Conservation (phyloP, 2,888 invertebrate genomes). For the Cheilosia vernalis region DNA sequence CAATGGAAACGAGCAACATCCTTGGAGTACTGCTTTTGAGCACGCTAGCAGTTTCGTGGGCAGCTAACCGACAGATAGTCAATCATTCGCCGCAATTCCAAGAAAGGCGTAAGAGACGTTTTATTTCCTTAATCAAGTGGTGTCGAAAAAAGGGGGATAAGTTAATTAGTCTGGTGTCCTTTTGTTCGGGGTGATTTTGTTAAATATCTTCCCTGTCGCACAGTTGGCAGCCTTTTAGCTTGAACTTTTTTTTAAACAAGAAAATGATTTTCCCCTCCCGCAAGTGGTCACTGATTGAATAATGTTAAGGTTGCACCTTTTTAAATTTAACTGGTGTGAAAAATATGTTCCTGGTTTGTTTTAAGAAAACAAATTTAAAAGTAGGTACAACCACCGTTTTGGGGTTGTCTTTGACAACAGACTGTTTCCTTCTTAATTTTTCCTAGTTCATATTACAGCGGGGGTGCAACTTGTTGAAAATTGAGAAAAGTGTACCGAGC, state of each 20-base stretch:
- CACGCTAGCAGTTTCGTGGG: conserved; percentile 34
- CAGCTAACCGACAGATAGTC: conserved; percentile 79
- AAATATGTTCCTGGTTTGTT: neutral
- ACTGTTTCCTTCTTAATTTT: neutral
- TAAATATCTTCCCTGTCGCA: too few relatives aligned
- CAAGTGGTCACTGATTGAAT: too few relatives aligned
- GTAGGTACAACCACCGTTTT: neutral
- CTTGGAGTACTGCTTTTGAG: conserved; percentile 55
- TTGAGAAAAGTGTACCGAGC: too few relatives aligned
- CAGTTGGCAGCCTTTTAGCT: too few relatives aligned
- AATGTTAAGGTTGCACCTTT: neutral
- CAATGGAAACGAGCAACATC: conserved; percentile 38
- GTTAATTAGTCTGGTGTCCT: too few relatives aligned
- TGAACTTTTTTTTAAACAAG: too few relatives aligned
- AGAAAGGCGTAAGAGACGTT: conserved; percentile 83
- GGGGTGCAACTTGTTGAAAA: too few relatives aligned
- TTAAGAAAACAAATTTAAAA: neutral
- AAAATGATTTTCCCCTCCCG: too few relatives aligned
- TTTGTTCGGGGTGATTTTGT: too few relatives aligned
- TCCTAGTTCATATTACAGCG: neutral
- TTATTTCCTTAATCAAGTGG: too few relatives aligned
- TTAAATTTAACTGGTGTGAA: too few relatives aligned
- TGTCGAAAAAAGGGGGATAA: too few relatives aligned
- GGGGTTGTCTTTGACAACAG: neutral
- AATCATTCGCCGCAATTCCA: conserved; percentile 83